Conservation (phyloP, 2,113 vertebrate genomes). For the Vireo altiloquus region DNA sequence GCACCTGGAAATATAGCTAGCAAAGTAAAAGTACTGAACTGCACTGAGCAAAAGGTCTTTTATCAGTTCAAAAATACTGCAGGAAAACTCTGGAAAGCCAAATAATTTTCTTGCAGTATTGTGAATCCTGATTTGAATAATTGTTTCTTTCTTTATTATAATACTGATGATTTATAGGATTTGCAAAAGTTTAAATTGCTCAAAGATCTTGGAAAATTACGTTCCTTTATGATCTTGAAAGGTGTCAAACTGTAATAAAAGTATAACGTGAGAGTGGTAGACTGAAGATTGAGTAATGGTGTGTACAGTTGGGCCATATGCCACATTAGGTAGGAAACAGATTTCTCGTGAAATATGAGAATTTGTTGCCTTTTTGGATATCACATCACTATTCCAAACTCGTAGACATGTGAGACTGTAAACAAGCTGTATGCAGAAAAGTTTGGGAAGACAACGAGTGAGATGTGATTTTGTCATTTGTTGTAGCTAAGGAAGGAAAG, state of each 20-base stretch:
- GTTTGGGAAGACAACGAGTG: neutral
- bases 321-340: neutral
- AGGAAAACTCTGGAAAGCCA: neutral
- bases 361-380: neutral
- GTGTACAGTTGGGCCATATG: neutral
- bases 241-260: neutral
- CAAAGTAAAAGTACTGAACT: neutral
- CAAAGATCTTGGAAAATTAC: neutral
- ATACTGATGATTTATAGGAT: neutral
- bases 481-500: neutral
- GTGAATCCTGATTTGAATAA: neutral
- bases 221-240: neutral
- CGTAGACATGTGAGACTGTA: neutral
- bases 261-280: neutral
- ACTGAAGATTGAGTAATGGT: neutral
- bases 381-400: neutral
- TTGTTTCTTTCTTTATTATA: neutral
- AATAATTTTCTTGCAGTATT: neutral
- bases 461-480: neutral
- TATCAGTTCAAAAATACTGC: neutral
- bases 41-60: neutral
- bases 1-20: neutral
- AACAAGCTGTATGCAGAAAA: neutral
- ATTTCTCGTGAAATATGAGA: neutral
- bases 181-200: neutral